These are phyloP conservation scores for Trypoxylon attenuatum DNA, from an alignment of 2,888 invertebrate species.

Conservation along the genomic window DNA sequence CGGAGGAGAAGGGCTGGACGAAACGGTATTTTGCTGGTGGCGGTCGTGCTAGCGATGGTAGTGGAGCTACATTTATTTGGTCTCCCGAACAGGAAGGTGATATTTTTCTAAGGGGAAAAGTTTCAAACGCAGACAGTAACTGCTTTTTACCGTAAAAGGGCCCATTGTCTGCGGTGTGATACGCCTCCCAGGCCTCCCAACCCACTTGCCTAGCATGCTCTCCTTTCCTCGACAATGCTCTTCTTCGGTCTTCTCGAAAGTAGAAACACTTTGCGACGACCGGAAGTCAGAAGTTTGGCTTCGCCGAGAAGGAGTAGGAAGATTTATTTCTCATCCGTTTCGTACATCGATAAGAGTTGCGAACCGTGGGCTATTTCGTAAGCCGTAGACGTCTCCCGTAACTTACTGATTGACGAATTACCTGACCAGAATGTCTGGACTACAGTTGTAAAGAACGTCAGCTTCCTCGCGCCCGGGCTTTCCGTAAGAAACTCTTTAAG, in stretches of 20 bases:
- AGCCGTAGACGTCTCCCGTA: constrained; percentile 32
- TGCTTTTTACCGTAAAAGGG: constrained; percentile 60
- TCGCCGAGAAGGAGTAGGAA: constrained; percentile 21
- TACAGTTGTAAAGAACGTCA: constrained; percentile 5
- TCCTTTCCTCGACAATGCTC: constrained; percentile 15
- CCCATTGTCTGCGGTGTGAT: constrained; percentile 51
- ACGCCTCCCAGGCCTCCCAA: constrained; percentile 13
- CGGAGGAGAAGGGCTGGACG: constrained; percentile 31
- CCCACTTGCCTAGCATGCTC: constrained; percentile 12
- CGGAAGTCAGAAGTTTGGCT: constrained; percentile 62
- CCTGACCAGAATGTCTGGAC: neutral
- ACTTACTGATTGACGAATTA: constrained; percentile 48
- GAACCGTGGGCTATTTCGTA: constrained; percentile 22
- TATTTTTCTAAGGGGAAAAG: constrained; percentile 57
- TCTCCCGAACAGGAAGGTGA: constrained; percentile 45
- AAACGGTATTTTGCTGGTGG: constrained; percentile 3
- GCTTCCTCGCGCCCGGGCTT: constrained; percentile 1
- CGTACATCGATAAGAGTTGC: constrained; percentile 38
- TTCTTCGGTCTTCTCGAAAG: constrained; percentile 21
- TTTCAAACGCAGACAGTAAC: constrained; percentile 57
- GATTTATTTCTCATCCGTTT: constrained; percentile 49
- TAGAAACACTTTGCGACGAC: constrained; percentile 52
- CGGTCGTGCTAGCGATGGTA: too few species aligned
- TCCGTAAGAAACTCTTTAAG: neutral
- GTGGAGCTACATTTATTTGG: constrained; percentile 52